Percentiles rank a stretch among this genome's conserved stretches.
Evolutionary conservation across 2,888 invertebrate genomes (phyloP).

Genomic region (Amphipoea oculea): DNA sequence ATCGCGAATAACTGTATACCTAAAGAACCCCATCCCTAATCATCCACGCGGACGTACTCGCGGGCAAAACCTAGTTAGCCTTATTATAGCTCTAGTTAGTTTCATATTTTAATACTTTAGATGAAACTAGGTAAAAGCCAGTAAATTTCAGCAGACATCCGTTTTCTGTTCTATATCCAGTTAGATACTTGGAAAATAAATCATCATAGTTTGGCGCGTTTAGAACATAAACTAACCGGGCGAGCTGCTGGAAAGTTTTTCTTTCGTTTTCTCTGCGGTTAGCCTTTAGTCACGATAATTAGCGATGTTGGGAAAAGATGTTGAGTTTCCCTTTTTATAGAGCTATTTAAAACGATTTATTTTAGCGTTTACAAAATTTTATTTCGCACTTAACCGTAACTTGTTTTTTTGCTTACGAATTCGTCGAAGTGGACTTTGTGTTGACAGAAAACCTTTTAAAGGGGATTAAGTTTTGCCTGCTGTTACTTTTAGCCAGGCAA

Average conservation of each 20-base stretch:
- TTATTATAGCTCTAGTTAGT: not conserved
- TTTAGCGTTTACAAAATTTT: not conserved
- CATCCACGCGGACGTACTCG: not conserved
- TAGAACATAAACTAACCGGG: slow-evolving; percentile 36
- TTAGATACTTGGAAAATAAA: slow-evolving; percentile 46
- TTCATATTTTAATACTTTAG: not conserved
- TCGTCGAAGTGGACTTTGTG: not conserved
- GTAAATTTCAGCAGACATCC: not conserved
- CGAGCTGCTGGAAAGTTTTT: slow-evolving; percentile 35
- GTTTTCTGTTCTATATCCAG: slow-evolving; percentile 22
- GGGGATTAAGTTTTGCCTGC: not conserved
- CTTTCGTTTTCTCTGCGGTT: slow-evolving; percentile 11
- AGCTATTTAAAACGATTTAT: slow-evolving; percentile 11
- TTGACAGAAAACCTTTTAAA: slow-evolving; percentile 12
- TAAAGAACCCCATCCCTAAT: too few species aligned
- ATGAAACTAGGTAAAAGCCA: not conserved
- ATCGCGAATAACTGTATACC: not conserved
- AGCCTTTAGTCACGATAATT: slow-evolving; percentile 34
- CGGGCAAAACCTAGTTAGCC: not conserved
- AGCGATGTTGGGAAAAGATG: slow-evolving; percentile 29
- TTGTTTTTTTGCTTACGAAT: not conserved
- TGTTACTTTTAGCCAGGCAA: not conserved
- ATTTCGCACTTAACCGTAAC: not conserved
- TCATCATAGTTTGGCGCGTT: slow-evolving; percentile 39
- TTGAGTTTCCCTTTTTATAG: slow-evolving; percentile 12